These are phyloP conservation scores for Watsonalla cultraria DNA, from an alignment of 2,888 invertebrate genomes.

Conservation along the genomic window DNA sequence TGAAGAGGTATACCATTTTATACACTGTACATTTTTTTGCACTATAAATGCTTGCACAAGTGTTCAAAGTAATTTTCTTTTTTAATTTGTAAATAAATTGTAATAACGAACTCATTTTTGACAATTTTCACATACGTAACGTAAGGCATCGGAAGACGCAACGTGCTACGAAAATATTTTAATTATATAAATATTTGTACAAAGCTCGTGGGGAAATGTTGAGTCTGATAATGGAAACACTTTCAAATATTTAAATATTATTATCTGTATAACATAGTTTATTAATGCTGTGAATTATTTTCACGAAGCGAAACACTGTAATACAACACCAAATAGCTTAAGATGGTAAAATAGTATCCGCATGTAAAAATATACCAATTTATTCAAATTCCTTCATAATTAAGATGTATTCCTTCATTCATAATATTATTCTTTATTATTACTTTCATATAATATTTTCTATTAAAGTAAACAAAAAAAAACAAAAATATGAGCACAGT, in stretches of 20 bases:
- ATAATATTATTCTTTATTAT: background rate
- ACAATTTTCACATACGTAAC: slow-evolving; percentile 73
- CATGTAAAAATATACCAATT: slow-evolving; percentile 20
- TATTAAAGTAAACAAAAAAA: background rate
- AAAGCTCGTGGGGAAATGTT: slow-evolving; percentile 62
- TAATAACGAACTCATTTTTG: slow-evolving; percentile 41
- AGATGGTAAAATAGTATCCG: slow-evolving; percentile 43
- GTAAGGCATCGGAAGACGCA: slow-evolving; percentile 37
- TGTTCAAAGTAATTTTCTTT: slow-evolving; percentile 28
- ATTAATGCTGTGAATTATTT: slow-evolving; percentile 43
- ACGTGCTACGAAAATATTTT: slow-evolving; percentile 39
- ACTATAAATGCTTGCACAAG: slow-evolving; percentile 33
- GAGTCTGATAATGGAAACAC: slow-evolving; percentile 64
- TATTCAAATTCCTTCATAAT: slow-evolving; percentile 6
- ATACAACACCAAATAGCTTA: slow-evolving; percentile 73
- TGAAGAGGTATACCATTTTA: slow-evolving; percentile 34
- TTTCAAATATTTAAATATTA: slow-evolving; percentile 49
- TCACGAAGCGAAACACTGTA: slow-evolving; percentile 60
- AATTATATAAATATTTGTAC: slow-evolving; percentile 61
- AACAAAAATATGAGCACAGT: background rate
- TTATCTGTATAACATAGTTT: slow-evolving; percentile 45
- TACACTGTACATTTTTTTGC: slow-evolving; percentile 20
- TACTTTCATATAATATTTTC: background rate
- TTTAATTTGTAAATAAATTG: slow-evolving; percentile 43
- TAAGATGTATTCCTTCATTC: slow-evolving; percentile 8